These are phyloP conservation scores for Buceros bicornis DNA, from an alignment of 2,797 vertebrate species.

Conservation along the genomic window DNA sequence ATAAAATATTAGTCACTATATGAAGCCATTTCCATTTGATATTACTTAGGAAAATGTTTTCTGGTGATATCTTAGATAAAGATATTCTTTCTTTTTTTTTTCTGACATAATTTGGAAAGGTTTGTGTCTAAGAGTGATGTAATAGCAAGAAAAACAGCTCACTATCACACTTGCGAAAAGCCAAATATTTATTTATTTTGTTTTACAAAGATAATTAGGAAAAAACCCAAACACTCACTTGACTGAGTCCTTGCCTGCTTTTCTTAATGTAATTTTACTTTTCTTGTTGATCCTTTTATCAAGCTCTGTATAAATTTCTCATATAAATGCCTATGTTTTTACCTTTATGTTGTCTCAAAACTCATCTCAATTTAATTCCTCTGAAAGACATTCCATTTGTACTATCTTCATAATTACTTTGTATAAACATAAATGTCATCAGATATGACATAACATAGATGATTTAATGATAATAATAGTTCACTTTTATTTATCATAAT, in stretches of 20 bases:
- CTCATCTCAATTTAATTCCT: background rate
- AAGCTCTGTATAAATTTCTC: background rate
- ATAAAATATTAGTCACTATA: background rate
- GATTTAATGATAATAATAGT: background rate
- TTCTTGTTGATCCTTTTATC: background rate
- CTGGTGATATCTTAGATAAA: background rate
- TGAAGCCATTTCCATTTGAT: background rate
- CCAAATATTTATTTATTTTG: background rate
- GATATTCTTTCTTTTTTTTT: background rate
- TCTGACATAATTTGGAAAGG: background rate
- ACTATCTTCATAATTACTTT: background rate
- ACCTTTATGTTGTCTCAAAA: background rate
- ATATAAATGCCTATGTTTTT: background rate
- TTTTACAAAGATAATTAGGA: background rate
- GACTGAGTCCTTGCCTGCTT: background rate
- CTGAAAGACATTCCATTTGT: background rate
- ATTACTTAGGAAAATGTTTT: background rate
- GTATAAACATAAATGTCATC: background rate
- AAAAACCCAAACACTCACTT: background rate
- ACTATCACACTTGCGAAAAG: background rate
- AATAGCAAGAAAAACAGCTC: background rate
- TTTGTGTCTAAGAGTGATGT: background rate
- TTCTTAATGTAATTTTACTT: background rate
- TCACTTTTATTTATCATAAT: background rate
- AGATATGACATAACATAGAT: background rate